Evolutionary conservation across 2,113 vertebrate genomes (phyloP), one percentile per base, ranked within the genome.

Genomic region (Mustelus asterias): DNA sequence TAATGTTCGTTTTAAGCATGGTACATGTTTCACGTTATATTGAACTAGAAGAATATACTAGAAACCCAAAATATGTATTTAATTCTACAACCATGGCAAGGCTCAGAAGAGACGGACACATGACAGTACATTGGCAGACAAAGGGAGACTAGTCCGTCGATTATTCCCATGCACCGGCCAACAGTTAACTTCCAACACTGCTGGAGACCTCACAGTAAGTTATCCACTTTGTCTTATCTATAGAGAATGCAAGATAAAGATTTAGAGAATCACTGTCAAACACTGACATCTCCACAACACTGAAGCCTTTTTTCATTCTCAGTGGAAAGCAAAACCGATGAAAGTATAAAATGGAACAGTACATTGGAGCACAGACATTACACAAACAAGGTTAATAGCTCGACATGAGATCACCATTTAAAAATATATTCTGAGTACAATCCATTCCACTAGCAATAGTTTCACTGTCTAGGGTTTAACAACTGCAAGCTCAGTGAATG

Each of bases 351-450:
- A 94, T 65, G 37, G 63, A 69, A 95, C 37, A 41, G 37, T 54
- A 72, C 8, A 95, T 29, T 72, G 67, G 41, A 76, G 94, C 37
- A 54, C 69, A 70, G 65, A 95, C 94, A 72, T 95, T 95, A 95
- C 24, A 95, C 94, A 72, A 95, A 95, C 94, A 95, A 72, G 44
- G 67, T 95, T 72, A 95, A 72, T 60, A 48, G 94, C 69, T 95
- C 44, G 48, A 95, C 41, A 95, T 95, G 94, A 95, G 93, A 95
- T 95, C 93, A 95, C 41, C 69, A 33, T 95, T 95, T 48, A 44
- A 95, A 95, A 95, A 95, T 72, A 95, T 72, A 95, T 54, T 95
- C 67, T 54, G 44, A 72, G 44, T 76, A 76, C 67, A 95, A 72
- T 48, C 67, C 94, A 95, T 95, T 95, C 89, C 89, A 65, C 89